Conservation (phyloP, 2,888 invertebrate genomes). For the Cantharis rufa region DNA sequence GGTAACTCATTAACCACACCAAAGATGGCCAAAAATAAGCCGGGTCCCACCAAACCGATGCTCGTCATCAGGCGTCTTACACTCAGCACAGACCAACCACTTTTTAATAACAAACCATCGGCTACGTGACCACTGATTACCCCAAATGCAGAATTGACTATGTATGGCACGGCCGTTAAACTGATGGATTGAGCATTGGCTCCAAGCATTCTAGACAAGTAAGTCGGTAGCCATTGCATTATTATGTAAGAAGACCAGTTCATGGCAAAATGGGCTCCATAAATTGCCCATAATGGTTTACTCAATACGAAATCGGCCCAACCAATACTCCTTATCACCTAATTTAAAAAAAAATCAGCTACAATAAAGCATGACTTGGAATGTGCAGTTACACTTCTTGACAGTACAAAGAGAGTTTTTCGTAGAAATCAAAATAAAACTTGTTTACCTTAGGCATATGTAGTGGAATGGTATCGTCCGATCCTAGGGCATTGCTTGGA, state of each 20-base stretch:
- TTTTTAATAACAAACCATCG: slow-evolving; percentile 60
- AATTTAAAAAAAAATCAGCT: background rate
- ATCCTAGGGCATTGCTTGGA: slow-evolving; percentile 58
- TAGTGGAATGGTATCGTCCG: slow-evolving; percentile 60
- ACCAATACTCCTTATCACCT: slow-evolving; percentile 56
- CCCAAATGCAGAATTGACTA: slow-evolving; percentile 72
- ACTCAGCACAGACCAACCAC: slow-evolving; percentile 68
- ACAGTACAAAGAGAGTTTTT: too few relatives aligned
- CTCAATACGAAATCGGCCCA: slow-evolving; percentile 70
- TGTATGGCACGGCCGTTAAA: slow-evolving; percentile 73
- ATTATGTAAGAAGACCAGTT: slow-evolving; percentile 81
- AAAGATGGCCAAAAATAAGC: slow-evolving; percentile 71
- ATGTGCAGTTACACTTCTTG: too few relatives aligned
- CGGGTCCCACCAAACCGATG: slow-evolving; percentile 73
- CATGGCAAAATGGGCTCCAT: slow-evolving; percentile 78
- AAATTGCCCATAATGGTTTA: slow-evolving; percentile 74
- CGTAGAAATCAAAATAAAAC: background rate
- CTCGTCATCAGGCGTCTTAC: slow-evolving; percentile 73
- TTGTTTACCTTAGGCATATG: slow-evolving; percentile 61
- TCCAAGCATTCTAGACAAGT: slow-evolving; percentile 66
- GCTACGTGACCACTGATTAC: slow-evolving; percentile 74
- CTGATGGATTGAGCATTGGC: slow-evolving; percentile 71
- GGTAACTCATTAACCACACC: slow-evolving; percentile 71
- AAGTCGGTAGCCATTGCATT: slow-evolving; percentile 80
- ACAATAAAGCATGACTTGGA: too few relatives aligned